phyloP scores from a whole-genome alignment of 1,140 invertebrate species.

The Rhopalosiphum maidis region DNA sequence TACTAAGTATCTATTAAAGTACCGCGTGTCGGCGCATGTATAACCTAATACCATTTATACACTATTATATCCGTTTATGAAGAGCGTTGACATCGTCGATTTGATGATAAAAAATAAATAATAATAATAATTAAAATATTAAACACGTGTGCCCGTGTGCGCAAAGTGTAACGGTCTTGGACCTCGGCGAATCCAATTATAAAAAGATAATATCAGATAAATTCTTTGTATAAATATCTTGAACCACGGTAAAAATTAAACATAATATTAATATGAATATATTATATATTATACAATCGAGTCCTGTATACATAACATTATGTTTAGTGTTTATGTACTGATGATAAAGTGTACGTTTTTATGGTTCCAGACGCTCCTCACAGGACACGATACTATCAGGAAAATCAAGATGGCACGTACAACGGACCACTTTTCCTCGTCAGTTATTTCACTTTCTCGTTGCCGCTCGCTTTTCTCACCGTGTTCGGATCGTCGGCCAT shows the following conservation, averaged over 20 bases:
- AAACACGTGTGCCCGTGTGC: background rate
- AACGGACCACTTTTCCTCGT: conserved; percentile 82
- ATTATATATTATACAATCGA: background rate
- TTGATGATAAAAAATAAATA: background rate
- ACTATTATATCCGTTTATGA: background rate
- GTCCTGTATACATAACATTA: background rate
- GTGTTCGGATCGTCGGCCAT: conserved; percentile 72
- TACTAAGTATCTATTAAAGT: background rate
- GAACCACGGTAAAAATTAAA: background rate
- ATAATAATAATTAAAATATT: background rate
- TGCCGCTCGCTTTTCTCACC: conserved; percentile 81
- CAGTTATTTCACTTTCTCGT: conserved; percentile 77
- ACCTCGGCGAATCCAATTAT: background rate
- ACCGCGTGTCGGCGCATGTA: background rate
- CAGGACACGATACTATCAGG: conserved; percentile 88
- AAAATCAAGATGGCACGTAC: conserved; percentile 85
- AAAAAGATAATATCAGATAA: background rate
- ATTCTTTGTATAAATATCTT: background rate
- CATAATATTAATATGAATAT: background rate
- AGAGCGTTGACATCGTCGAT: background rate
- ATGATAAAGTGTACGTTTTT: background rate
- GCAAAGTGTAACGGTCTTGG: background rate
- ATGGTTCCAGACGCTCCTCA: conserved; percentile 74
- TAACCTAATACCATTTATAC: background rate
- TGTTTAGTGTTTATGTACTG: background rate